phyloP scores from a whole-genome alignment of 2,797 vertebrate genomes.

The Mycteria americana region DNA sequence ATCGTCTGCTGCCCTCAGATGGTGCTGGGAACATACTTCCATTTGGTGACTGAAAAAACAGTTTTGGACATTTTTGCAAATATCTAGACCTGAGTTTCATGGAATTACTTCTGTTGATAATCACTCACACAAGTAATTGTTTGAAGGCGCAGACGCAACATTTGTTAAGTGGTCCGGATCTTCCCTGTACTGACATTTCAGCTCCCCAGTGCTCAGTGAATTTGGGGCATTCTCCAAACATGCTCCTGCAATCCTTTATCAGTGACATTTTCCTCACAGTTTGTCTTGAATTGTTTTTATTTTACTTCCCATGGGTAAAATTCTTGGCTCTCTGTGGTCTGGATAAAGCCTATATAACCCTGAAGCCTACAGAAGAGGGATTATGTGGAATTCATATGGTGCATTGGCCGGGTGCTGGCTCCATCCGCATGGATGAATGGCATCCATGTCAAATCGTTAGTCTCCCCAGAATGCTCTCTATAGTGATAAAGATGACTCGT shows the following conservation, averaged over 20 bases:
- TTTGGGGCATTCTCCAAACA: background rate
- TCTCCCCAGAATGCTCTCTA: conserved; percentile 8
- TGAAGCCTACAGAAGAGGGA: conserved; percentile 23
- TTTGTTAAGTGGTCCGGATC: background rate
- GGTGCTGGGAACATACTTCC: background rate
- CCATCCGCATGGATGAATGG: conserved; percentile 11
- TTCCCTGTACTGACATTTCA: background rate
- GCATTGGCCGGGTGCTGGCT: conserved; percentile 6
- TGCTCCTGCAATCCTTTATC: conserved; percentile 6
- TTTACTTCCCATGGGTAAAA: conserved; percentile 53
- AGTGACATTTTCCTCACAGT: conserved; percentile 6
- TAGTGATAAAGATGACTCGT: conserved; percentile 19
- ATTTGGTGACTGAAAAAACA: background rate
- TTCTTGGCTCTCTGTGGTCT: background rate
- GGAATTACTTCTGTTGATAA: background rate
- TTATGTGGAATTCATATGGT: background rate
- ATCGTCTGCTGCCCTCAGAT: background rate
- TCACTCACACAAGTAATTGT: background rate
- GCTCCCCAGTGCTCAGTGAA: background rate
- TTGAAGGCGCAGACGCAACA: background rate
- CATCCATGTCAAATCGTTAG: conserved; percentile 50
- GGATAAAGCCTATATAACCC: background rate
- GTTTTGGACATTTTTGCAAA: background rate
- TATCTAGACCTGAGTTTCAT: background rate
- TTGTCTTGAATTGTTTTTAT: conserved; percentile 42